phyloP scores from a whole-genome alignment of 2,888 invertebrate species.

The Oxyscelio sp. region DNA sequence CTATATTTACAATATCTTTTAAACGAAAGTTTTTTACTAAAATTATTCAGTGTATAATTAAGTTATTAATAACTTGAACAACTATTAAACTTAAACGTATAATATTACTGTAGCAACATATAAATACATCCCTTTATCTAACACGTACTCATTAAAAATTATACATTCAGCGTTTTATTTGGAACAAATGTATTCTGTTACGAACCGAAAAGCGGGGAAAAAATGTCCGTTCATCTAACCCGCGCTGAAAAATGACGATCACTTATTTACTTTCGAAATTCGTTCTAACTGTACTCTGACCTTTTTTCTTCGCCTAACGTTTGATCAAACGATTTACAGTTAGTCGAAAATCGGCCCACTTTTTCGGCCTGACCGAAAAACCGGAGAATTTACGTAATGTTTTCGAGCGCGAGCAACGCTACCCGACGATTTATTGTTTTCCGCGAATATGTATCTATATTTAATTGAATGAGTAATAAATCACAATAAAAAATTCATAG shows the following conservation, averaged over 20 bases:
- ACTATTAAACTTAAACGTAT: too few species aligned
- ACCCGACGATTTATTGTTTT: not conserved
- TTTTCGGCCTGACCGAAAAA: constrained; percentile 21
- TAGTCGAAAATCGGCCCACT: constrained; percentile 64
- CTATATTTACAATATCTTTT: too few species aligned
- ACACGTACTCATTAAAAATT: too few species aligned
- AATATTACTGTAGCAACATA: too few species aligned
- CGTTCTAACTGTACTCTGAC: constrained; percentile 66
- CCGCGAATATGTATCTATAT: not conserved
- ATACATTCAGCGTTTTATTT: too few species aligned
- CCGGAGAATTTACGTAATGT: constrained; percentile 15
- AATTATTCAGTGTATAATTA: too few species aligned
- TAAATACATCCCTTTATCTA: too few species aligned
- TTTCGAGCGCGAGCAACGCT: not conserved
- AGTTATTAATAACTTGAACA: too few species aligned
- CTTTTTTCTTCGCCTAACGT: constrained; percentile 62
- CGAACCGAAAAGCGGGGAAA: constrained; percentile 3
- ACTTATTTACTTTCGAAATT: constrained; percentile 63
- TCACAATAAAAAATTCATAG: constrained; percentile 45
- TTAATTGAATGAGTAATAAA: constrained; percentile 37
- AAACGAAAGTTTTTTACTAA: too few species aligned
- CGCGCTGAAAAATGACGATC: constrained; percentile 55
- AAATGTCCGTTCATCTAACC: constrained; percentile 10
- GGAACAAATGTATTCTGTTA: not conserved
- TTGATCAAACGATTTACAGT: constrained; percentile 67